Base-by-base conservation (phyloP, 2,888 invertebrate species). In the Odontocerum albicorne region DNA sequence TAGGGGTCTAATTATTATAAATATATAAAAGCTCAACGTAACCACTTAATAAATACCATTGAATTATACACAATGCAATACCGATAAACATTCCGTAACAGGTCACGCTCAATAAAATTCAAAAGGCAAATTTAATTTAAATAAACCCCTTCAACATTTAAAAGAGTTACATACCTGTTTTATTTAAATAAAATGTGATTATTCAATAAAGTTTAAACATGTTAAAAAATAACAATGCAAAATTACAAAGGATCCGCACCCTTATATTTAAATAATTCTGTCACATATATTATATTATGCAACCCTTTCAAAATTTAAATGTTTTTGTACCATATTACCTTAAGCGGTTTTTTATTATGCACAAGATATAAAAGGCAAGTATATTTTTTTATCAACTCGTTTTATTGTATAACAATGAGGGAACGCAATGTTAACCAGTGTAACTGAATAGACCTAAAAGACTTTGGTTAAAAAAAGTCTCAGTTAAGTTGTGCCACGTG, bases 281-380 rank as follows among this genome's bases (percentile, higher is more conserved):
- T 49, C 32, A 38, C 36, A 35, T 40, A 27, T 22, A 45, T 40
- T 44, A 32, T 45, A 53, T 53, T 57, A 57, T 54, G 21, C 58
- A 58, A 58, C 58, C 58, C 58, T 54, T 58, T 57, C 22, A 35
- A 49, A 53, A 39, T 44, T 57, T 40, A 40, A 45, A 40, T 39
- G 20, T 19, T 33, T 17, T 20, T 32, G 15, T 17, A 19, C 13
- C 22, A 36, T 46, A 46, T 46, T 35, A 46, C 57, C 45, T 54
- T 45, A 33, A 53, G 51, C 33, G 46, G 20, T 50, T 55, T 55
- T 43, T 55, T 55, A 31, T 52, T 38, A 43, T 49, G 47, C 54
- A 36, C 47, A 43, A 54, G 42, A 53, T 33, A 46, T 16, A 31
- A n/a, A 27, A 27, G 27, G 27, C 27, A 10, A 27, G 4, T 4